Percentiles rank a stretch among this genome's conserved stretches.
These are phyloP conservation scores for Osmerus mordax DNA, from an alignment of 2,113 vertebrate genomes.

Conservation along the genomic window DNA sequence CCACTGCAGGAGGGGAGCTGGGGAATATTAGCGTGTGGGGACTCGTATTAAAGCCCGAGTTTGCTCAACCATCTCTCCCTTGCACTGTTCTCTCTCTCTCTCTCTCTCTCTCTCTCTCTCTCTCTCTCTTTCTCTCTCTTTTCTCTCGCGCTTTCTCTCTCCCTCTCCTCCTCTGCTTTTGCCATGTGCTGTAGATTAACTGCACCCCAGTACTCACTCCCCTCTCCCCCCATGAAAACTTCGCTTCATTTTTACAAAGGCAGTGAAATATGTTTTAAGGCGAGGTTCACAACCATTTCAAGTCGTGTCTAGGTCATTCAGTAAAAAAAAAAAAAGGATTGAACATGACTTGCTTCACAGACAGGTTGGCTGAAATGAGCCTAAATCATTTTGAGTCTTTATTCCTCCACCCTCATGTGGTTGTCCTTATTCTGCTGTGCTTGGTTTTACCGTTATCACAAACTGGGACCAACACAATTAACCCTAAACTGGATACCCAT, in stretches of 20 bases:
- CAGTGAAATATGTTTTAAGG: constrained; percentile 44
- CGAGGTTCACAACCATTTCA: constrained; percentile 36
- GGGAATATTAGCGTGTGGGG: constrained; percentile 53
- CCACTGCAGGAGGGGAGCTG: constrained; percentile 44
- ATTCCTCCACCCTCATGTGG: constrained; percentile 30
- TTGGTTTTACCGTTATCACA: constrained; percentile 29
- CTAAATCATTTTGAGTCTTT: constrained; percentile 33
- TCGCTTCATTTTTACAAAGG: constrained; percentile 37
- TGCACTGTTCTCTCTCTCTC: constrained; percentile 3
- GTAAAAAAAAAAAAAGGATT: constrained; percentile 20
- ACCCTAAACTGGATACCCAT: constrained; percentile 54
- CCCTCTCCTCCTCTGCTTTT: constrained; percentile 26
- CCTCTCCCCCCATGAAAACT: constrained; percentile 21
- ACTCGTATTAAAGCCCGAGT: constrained; percentile 43
- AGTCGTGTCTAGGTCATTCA: constrained; percentile 26
- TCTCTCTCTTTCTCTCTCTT: constrained; percentile 17
- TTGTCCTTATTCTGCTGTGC: constrained; percentile 54
- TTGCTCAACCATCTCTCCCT: constrained; percentile 28
- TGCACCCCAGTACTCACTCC: constrained; percentile 28
- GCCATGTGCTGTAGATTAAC: constrained; percentile 60
- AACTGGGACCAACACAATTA: constrained; percentile 57
- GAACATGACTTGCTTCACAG: constrained; percentile 29
- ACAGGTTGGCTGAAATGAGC: constrained; percentile 17
- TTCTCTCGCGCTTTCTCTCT: constrained; percentile 15
- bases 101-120: constrained; percentile 9